Evolutionary conservation across 2,113 vertebrate species (phyloP).

Genomic region (Anthoscopus minutus): DNA sequence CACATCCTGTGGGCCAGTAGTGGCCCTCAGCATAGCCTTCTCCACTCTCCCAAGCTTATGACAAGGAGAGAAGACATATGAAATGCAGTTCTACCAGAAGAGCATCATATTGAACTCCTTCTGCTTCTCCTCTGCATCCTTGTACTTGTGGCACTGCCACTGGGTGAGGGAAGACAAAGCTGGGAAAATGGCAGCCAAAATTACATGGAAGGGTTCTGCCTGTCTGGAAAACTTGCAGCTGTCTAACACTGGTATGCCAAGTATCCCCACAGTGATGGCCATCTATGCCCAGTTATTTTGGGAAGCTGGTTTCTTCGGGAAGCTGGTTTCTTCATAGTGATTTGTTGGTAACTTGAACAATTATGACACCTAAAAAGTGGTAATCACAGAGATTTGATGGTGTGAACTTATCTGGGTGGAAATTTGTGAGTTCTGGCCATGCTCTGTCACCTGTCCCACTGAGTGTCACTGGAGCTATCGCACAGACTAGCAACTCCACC

Average conservation of each 20-base stretch:
- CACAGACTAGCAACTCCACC: neutral
- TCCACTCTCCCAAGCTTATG: neutral
- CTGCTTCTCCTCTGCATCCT: neutral
- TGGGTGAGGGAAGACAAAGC: neutral
- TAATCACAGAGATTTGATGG: neutral
- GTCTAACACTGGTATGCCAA: neutral
- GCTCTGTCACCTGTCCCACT: neutral
- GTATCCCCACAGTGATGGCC: neutral
- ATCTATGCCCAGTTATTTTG: neutral
- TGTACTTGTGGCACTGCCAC: neutral
- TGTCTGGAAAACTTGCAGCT: neutral
- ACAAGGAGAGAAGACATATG: neutral
- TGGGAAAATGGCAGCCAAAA: neutral
- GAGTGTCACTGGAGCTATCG: neutral
- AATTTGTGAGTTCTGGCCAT: neutral
- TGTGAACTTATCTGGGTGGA: neutral
- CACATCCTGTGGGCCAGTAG: neutral
- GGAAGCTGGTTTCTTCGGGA: neutral
- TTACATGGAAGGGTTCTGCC: neutral
- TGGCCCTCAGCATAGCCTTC: neutral
- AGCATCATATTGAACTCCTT: neutral
- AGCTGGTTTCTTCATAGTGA: neutral
- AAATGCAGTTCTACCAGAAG: neutral
- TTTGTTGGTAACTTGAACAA: neutral
- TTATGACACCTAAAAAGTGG: neutral